phyloP scores from a whole-genome alignment of 2,113 vertebrate species.

The Parus major region DNA sequence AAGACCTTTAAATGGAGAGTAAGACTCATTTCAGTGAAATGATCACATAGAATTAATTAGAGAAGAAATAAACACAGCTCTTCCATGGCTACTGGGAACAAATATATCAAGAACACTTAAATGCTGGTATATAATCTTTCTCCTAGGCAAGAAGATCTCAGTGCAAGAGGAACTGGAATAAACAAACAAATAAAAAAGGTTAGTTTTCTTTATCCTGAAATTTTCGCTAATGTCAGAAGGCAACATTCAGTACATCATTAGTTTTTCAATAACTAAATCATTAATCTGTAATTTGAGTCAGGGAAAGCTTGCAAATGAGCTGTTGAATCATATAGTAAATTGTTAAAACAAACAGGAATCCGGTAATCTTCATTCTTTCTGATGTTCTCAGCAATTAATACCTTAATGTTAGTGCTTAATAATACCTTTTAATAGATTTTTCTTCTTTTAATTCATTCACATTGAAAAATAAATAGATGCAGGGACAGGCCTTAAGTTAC shows the following conservation, averaged over 20 bases:
- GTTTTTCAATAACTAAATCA: neutral
- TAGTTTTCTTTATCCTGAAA: neutral
- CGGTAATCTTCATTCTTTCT: neutral
- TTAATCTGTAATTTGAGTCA: neutral
- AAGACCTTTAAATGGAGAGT: neutral
- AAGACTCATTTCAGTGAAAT: neutral
- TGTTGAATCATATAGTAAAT: neutral
- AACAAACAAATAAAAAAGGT: neutral
- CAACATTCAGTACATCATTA: neutral
- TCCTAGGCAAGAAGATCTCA: neutral
- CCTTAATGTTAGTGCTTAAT: neutral
- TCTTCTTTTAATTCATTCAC: neutral
- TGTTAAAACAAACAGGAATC: neutral
- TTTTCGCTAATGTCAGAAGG: neutral
- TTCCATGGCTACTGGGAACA: neutral
- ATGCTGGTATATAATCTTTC: neutral
- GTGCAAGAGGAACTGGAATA: neutral
- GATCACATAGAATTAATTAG: neutral
- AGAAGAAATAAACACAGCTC: neutral
- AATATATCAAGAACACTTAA: neutral
- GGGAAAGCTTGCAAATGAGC: neutral
- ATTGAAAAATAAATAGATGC: neutral
- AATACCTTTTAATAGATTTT: neutral
- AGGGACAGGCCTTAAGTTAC: neutral
- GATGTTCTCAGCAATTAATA: neutral